phyloP scores from a whole-genome alignment of 2,113 vertebrate genomes.

The Anhinga rufa region DNA sequence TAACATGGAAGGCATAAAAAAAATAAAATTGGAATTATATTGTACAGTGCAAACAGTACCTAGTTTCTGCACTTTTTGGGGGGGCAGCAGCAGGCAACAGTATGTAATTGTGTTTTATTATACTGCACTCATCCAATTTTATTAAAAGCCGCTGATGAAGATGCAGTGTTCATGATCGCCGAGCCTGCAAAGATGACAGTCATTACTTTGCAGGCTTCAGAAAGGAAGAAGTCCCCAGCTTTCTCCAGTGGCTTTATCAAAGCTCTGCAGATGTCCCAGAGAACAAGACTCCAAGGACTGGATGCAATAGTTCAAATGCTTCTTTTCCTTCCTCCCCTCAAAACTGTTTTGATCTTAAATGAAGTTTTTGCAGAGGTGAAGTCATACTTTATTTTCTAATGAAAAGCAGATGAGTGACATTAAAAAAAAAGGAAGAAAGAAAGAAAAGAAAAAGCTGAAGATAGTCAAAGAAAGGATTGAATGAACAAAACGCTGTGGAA shows the following conservation, averaged over 20 bases:
- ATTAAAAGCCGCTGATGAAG: neutral
- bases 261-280: slow-evolving; percentile 5
- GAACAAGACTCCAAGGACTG: neutral
- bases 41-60: neutral
- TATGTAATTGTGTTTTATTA: neutral
- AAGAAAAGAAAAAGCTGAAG: neutral
- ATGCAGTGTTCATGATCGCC: neutral
- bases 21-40: neutral
- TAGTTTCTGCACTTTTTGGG: neutral
- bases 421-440: neutral
- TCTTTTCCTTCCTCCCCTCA: neutral
- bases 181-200: neutral
- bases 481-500: neutral
- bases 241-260: neutral
- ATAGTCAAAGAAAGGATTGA: neutral
- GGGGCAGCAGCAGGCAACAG: neutral
- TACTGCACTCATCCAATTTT: neutral
- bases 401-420: slow-evolving; percentile 47
- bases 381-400: slow-evolving; percentile 38
- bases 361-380: slow-evolving; percentile 22
- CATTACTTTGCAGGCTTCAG: neutral
- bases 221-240: neutral
- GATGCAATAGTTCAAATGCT: neutral
- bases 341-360: neutral
- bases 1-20: neutral